These are phyloP conservation scores for Pterocles gutturalis DNA, from an alignment of 2,113 vertebrate species.

Conservation along the genomic window DNA sequence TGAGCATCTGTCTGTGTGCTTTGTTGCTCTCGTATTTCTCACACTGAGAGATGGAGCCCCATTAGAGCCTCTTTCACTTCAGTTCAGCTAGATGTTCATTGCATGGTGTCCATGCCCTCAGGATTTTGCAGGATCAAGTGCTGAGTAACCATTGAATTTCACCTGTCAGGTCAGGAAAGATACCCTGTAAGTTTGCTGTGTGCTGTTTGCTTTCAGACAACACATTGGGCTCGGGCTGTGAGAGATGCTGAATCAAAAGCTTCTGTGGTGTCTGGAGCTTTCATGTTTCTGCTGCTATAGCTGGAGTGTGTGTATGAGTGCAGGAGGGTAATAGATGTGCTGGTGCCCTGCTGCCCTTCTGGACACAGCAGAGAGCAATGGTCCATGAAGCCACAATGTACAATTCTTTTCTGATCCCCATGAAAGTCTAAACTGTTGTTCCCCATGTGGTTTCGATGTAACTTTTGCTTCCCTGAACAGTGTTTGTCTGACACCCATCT, in stretches of 20 bases:
- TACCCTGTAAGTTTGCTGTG: background rate
- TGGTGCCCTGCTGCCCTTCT: background rate
- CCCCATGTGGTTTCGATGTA: conserved; percentile 12
- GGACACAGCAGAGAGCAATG: background rate
- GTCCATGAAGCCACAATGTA: background rate
- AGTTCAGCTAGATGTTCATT: background rate
- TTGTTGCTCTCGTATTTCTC: background rate
- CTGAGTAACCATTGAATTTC: background rate
- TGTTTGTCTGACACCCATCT: background rate
- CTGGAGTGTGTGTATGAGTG: background rate
- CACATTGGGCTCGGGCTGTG: background rate
- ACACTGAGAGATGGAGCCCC: background rate
- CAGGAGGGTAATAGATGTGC: background rate
- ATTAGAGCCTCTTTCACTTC: background rate
- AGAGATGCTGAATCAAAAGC: background rate
- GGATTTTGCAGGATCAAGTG: background rate
- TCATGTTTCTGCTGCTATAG: background rate
- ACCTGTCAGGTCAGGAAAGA: background rate
- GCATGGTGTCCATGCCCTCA: background rate
- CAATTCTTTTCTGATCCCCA: background rate
- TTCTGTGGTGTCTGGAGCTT: background rate
- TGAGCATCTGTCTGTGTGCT: background rate
- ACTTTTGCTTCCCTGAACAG: background rate
- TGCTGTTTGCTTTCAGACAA: background rate
- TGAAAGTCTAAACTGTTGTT: background rate